Base-by-base conservation (phyloP, 2,113 vertebrate species). In the Cynoglossus semilaevis region DNA sequence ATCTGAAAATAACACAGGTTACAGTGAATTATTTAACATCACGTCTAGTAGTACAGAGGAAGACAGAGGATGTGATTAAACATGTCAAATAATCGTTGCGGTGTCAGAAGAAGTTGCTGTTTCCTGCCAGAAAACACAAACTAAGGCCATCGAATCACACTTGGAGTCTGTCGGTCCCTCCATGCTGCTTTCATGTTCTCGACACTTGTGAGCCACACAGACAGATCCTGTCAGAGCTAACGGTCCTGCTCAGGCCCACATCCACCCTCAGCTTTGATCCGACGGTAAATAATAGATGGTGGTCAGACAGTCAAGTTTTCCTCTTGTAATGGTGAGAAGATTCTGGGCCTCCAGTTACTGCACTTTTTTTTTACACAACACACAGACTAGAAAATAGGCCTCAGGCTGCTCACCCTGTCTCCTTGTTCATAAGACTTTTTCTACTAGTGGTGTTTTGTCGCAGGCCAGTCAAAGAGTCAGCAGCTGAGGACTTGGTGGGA, bases 281-380 rank as follows among this genome's bases (percentile, higher is more conserved):
- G 13, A 15, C 62, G 55, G 44, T 88, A 62, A 85, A 87, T 83
- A 86, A 87, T 85, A 72, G 63, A 86, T 82, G 6, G 69, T 65
- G 67, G 67, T 69, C 72, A 69, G 72, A 43, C 41, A 72, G 62
- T 70, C 58, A 47, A 66, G 74, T 64, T 61, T 61, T 73, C 68
- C 54, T 76, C 47, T 43, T 1, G 59, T 58, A 69, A 19, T n/a
- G 43, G 50, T 51, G 57, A 46, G 29, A 14, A 15, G 18, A 51
- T 58, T 61, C 51, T 19, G 0, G 66, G 70, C 63, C 53, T 69
- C 48, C 22, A 36, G 60, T 65, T 72, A 15, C 4, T 49, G 17
- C n/a, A 59, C 41, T 35, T 18, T 16, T 62, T 9, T 51, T 48
- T 67, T 40, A 44, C 44, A 35, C 41, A 41, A 41, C 18, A 18